These are phyloP conservation scores for Cylloceria caligata DNA, from an alignment of 2,888 invertebrate genomes.

Conservation along the genomic window DNA sequence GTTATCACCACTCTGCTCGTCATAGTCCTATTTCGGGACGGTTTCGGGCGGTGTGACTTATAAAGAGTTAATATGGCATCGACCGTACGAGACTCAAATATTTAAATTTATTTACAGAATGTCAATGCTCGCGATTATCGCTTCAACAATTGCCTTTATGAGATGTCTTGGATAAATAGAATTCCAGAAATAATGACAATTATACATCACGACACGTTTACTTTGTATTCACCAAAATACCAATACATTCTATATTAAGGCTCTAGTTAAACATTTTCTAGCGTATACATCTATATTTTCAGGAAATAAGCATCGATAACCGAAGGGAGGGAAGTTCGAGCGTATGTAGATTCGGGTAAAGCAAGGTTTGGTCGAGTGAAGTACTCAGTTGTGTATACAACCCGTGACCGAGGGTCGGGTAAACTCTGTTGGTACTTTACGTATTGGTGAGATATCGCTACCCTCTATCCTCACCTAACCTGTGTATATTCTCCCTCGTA, in stretches of 20 bases:
- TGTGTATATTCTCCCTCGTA: constrained; percentile 5
- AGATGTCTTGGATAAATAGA: neutral
- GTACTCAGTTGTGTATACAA: constrained; percentile 58
- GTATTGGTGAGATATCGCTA: constrained; percentile 11
- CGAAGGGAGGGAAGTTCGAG: neutral
- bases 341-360: neutral
- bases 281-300: neutral
- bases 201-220: too few species aligned
- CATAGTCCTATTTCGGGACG: too few species aligned
- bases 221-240: neutral
- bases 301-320: neutral
- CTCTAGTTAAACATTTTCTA: neutral
- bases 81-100: neutral
- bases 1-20: too few species aligned
- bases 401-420: constrained; percentile 24
- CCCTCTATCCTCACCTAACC: neutral
- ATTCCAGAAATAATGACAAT: neutral
- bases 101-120: neutral
- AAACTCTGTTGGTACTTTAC: constrained; percentile 14
- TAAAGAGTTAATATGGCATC: too few species aligned
- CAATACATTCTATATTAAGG: neutral
- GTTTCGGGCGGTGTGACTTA: too few species aligned
- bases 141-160: neutral
- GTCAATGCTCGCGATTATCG: neutral
- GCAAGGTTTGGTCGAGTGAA: constrained; percentile 20